Conservation (phyloP, 2,888 invertebrate genomes). For the Mythimna albipuncta region DNA sequence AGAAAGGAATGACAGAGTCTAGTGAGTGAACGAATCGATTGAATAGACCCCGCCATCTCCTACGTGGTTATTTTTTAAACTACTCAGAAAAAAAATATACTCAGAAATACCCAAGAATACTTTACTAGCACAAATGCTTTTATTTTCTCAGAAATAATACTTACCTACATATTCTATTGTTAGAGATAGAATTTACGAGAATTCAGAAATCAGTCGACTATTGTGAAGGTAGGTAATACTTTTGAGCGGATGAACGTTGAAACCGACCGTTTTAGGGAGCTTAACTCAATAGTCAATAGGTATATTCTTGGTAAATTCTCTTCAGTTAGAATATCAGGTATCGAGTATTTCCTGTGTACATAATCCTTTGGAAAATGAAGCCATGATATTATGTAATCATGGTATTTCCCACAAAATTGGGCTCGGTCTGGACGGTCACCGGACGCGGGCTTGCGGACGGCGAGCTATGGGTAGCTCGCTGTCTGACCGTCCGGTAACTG, state of each 20-base stretch:
- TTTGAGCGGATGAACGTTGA: background rate
- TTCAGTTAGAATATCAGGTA: no score
- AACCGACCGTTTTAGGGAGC: background rate
- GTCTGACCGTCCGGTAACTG: no score
- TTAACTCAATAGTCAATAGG: background rate
- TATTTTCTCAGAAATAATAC: background rate
- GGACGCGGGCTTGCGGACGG: no score
- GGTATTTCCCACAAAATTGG: background rate
- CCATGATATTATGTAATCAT: background rate
- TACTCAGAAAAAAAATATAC: no score
- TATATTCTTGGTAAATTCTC: background rate
- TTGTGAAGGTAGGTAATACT: background rate
- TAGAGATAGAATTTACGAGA: background rate
- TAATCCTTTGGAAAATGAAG: background rate
- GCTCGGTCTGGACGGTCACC: no score
- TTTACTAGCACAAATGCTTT: background rate
- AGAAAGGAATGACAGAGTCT: no score
- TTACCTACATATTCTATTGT: background rate
- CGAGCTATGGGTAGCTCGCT: no score
- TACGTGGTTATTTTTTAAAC: no score
- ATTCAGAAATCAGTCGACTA: background rate
- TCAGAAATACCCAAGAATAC: background rate
- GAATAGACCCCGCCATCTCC: no score
- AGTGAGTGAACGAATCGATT: no score
- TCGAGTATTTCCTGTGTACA: no score